These are phyloP conservation scores for Empis stercorea DNA, from an alignment of 2,888 invertebrate genomes.

Conservation along the genomic window DNA sequence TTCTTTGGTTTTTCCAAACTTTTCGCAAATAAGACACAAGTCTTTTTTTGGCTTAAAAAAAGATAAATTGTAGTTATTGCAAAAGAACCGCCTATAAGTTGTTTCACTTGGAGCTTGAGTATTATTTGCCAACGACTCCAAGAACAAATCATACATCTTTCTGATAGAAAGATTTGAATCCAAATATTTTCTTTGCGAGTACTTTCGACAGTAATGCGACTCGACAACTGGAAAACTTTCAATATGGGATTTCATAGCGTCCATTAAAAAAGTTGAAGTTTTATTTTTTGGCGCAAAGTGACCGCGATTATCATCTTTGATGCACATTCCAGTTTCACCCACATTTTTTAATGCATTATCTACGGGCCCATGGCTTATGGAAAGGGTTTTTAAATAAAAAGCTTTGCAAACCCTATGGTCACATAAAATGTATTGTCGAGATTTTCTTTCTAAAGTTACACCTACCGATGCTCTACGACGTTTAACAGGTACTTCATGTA, in stretches of 20 bases:
- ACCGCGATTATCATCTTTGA: background rate
- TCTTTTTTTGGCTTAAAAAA: constrained; percentile 6
- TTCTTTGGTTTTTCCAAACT: constrained; percentile 1
- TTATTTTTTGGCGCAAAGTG: background rate
- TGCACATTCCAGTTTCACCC: background rate
- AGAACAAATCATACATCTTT: background rate
- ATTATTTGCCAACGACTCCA: background rate
- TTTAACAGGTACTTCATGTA: background rate
- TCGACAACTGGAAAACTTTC: too few species aligned
- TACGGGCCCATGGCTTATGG: background rate
- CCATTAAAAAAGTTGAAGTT: background rate
- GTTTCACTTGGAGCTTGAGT: background rate
- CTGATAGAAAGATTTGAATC: too few species aligned
- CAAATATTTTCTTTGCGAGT: too few species aligned
- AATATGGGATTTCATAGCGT: too few species aligned
- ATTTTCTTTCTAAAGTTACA: too few species aligned
- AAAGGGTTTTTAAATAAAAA: background rate
- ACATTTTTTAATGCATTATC: background rate
- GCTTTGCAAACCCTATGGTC: background rate
- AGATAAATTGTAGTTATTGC: constrained; percentile 4
- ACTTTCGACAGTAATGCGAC: too few species aligned
- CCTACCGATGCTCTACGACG: too few species aligned
- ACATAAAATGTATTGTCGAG: background rate
- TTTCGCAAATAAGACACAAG: constrained; percentile 3
- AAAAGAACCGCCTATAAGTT: background rate